Evolutionary conservation across 2,888 invertebrate genomes (phyloP).

Genomic region (Rambutsinella grinnellia): DNA sequence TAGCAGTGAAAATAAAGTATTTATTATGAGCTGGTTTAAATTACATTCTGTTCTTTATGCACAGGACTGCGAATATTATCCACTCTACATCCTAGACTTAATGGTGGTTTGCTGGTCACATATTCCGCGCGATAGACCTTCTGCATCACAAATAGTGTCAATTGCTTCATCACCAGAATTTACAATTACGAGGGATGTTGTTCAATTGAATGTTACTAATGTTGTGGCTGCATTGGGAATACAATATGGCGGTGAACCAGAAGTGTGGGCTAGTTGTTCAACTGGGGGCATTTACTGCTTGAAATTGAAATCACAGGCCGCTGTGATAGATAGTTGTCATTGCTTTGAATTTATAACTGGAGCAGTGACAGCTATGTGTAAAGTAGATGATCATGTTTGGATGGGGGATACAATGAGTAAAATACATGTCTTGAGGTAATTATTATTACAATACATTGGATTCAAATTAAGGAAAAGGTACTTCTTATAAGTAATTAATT

Average conservation of each 20-base stretch:
- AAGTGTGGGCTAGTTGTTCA: constrained; percentile 66
- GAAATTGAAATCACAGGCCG: constrained; percentile 53
- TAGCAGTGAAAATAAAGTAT: too few species aligned
- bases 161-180: constrained; percentile 94
- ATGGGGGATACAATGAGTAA: constrained; percentile 90
- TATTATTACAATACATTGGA: too few species aligned
- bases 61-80: constrained; percentile 74
- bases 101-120: constrained; percentile 98
- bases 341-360: constrained; percentile 65
- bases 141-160: constrained; percentile 94
- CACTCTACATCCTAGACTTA: constrained; percentile 89
- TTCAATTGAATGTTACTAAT: constrained; percentile 78
- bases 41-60: too few species aligned
- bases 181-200: constrained; percentile 86
- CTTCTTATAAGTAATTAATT: too few species aligned
- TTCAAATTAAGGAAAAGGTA: too few species aligned
- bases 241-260: constrained; percentile 68
- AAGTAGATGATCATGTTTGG: constrained; percentile 86
- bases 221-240: constrained; percentile 76
- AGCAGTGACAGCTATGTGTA: constrained; percentile 75
- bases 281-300: constrained; percentile 65
- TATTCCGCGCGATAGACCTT: constrained; percentile 82
- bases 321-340: constrained; percentile 58
- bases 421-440: constrained; percentile 82
- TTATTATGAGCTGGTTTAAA: too few species aligned